Conservation (phyloP, 2,888 invertebrate species). For the Spodoptera exigua region DNA sequence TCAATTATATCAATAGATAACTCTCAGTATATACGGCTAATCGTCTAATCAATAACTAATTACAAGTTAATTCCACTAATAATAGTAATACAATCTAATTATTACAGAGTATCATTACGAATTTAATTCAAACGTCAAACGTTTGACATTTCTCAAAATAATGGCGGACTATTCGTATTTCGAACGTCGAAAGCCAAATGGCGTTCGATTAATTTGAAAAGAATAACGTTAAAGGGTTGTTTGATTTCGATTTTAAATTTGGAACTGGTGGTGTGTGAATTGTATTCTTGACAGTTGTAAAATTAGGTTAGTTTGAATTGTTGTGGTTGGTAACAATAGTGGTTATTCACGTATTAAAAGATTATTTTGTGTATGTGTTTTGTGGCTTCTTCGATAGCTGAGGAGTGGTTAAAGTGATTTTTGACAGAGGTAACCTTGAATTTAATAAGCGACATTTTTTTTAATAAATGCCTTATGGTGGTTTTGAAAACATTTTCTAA, state of each 20-base stretch:
- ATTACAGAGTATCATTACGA: constrained; percentile 46
- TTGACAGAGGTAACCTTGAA: no score
- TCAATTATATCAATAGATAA: no score
- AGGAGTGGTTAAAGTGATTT: no score
- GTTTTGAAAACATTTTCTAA: no score
- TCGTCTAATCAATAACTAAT: constrained; percentile 26
- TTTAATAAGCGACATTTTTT: no score
- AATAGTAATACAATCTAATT: constrained; percentile 35
- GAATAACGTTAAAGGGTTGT: constrained; percentile 55
- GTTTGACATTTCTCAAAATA: constrained; percentile 54
- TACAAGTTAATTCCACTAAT: constrained; percentile 2
- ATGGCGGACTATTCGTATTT: constrained; percentile 63
- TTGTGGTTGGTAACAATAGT: no score
- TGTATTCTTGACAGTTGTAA: constrained; percentile 48
- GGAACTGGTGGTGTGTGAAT: constrained; percentile 59
- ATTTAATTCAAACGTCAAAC: constrained; percentile 57
- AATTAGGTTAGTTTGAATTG: not conserved
- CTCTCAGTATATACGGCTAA: constrained; percentile 8
- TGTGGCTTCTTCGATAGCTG: no score
- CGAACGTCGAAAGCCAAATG: constrained; percentile 63
- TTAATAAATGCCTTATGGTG: no score
- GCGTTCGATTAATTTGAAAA: constrained; percentile 52
- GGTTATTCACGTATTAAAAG: no score
- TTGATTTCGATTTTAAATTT: constrained; percentile 45
- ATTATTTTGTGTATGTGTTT: no score